A percentile compares a stretch with the other conserved stretches of the same genome.
phyloP scores from a whole-genome alignment of 2,113 vertebrate genomes.

The Gallinago paraguaiae region DNA sequence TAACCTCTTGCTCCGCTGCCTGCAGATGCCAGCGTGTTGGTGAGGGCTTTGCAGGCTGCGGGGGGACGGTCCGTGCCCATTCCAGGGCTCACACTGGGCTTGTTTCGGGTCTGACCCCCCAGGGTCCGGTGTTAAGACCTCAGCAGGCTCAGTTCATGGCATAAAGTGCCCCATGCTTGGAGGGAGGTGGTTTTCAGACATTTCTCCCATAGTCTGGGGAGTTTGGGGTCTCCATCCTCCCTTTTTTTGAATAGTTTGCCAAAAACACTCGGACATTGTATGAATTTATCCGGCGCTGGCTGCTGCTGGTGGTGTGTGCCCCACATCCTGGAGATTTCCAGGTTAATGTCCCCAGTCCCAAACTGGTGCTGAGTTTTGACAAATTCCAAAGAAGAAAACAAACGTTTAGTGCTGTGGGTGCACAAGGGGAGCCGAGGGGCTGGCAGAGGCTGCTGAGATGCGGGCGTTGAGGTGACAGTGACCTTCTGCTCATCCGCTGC shows the following conservation, averaged over 20 bases:
- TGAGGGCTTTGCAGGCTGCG: neutral
- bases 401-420: neutral
- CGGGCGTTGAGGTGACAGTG: accelerated
- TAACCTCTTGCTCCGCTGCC: neutral
- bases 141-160: neutral
- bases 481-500: accelerated
- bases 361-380: neutral
- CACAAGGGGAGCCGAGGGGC: accelerated
- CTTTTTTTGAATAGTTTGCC: neutral
- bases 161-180: neutral
- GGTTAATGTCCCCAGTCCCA: neutral
- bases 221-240: neutral
- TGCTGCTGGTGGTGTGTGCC: neutral
- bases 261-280: accelerated
- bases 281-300: accelerated
- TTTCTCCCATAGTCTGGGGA: neutral
- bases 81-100: accelerated
- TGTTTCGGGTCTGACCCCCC: neutral
- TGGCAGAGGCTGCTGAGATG: neutral
- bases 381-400: neutral
- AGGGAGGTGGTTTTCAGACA: neutral
- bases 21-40: neutral
- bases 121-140: neutral
- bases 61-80: accelerated
- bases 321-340: accelerated